phyloP scores from a whole-genome alignment of 2,888 invertebrate genomes.

The Hirtodrosophila confusa region DNA sequence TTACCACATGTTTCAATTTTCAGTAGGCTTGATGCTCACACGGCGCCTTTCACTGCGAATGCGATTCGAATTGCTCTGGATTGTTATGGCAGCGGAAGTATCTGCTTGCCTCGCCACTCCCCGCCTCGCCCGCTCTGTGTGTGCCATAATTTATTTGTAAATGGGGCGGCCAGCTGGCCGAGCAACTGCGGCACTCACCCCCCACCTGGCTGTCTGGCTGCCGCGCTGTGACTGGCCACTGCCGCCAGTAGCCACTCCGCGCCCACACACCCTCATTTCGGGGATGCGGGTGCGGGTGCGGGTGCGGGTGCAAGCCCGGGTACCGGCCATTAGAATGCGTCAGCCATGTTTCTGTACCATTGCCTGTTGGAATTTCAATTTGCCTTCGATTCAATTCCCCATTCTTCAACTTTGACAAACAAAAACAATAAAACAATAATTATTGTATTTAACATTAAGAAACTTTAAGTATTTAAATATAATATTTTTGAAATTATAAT shows the following conservation, averaged over 20 bases:
- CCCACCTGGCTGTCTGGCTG: slow-evolving; percentile 25
- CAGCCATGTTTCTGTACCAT: slow-evolving; percentile 59
- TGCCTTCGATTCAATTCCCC: slow-evolving; percentile 22
- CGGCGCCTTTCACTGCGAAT: slow-evolving; percentile 68
- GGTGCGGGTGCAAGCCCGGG: slow-evolving; percentile 10
- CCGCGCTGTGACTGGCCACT: slow-evolving; percentile 37
- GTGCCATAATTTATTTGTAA: slow-evolving; percentile 71
- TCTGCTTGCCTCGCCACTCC: slow-evolving; percentile 18
- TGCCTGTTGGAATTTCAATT: slow-evolving; percentile 36
- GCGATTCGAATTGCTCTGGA: slow-evolving; percentile 35
- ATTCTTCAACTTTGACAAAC: slow-evolving; percentile 3
- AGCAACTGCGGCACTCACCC: slow-evolving; percentile 36
- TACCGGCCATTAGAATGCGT: slow-evolving; percentile 71
- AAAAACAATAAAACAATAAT: too few species aligned
- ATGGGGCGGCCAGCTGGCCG: slow-evolving; percentile 52
- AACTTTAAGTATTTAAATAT: too few species aligned
- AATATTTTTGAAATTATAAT: too few species aligned
- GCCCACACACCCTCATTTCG: slow-evolving; percentile 56
- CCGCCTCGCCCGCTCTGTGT: slow-evolving; percentile 9
- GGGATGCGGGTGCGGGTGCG: slow-evolving; percentile 22
- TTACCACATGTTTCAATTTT: slow-evolving; percentile 47
- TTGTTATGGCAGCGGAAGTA: slow-evolving; percentile 58
- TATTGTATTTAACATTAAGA: too few species aligned
- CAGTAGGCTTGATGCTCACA: slow-evolving; percentile 56
- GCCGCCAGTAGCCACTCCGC: slow-evolving; percentile 59